Evolutionary conservation across 2,797 vertebrate species (phyloP).

Genomic region (Manis javanica): DNA sequence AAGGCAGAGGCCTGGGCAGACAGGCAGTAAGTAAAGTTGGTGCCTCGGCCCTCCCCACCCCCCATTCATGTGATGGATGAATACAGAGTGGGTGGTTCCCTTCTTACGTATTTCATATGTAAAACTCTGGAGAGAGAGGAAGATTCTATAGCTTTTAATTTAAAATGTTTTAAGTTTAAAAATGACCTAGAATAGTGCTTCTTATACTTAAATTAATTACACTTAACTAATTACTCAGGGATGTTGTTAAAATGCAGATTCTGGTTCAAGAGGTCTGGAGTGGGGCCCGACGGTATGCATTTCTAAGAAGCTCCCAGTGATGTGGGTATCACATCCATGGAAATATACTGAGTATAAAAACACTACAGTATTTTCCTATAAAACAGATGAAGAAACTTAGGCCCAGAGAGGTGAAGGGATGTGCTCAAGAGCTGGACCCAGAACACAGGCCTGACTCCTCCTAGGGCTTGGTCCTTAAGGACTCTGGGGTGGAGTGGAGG

Average conservation of each 20-base stretch:
- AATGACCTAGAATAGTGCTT: background rate
- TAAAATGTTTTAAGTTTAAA: conserved; percentile 6
- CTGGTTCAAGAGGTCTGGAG: background rate
- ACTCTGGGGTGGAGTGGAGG: background rate
- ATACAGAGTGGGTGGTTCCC: background rate
- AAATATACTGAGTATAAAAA: background rate
- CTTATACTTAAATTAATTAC: background rate
- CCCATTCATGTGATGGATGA: background rate
- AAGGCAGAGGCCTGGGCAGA: background rate
- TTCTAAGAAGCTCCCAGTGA: background rate
- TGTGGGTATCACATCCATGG: background rate
- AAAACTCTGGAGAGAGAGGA: background rate
- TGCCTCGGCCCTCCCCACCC: background rate
- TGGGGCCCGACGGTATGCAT: background rate
- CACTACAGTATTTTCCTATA: background rate
- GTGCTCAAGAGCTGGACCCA: background rate
- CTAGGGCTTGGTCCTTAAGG: background rate
- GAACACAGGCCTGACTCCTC: background rate
- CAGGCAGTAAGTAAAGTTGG: background rate
- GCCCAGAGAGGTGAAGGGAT: background rate
- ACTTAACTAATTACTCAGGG: background rate
- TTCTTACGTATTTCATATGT: background rate
- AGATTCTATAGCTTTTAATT: background rate
- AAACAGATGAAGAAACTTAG: background rate
- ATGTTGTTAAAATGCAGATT: background rate